Percentiles rank a stretch among this genome's conserved stretches.
Conservation (phyloP, 1,140 invertebrate species). For the Dolichoris vasculosae region DNA sequence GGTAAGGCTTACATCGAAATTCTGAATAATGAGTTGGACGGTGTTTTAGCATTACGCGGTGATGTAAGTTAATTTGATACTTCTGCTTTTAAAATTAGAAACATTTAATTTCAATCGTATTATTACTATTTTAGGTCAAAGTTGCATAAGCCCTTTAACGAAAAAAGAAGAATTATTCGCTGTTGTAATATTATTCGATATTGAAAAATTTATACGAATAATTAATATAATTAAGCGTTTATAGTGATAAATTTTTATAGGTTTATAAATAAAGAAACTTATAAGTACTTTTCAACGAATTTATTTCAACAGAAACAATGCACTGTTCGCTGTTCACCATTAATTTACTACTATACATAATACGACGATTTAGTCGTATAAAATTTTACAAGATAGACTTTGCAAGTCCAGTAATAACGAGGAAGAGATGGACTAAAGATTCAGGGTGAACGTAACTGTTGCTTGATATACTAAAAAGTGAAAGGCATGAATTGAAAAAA, state of each 20-base stretch:
- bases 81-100: background rate
- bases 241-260: background rate
- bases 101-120: background rate
- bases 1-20: constrained; percentile 77
- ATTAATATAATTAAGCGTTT: background rate
- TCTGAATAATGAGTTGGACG: constrained; percentile 73
- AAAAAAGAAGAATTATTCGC: background rate
- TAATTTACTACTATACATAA: constrained; percentile 73
- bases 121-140: constrained; percentile 25
- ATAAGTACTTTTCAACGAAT: constrained; percentile 67
- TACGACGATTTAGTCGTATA: constrained; percentile 68
- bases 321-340: constrained; percentile 72
- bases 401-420: constrained; percentile 58
- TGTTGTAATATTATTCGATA: background rate
- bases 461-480: constrained; percentile 25
- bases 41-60: constrained; percentile 80
- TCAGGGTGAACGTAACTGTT: constrained; percentile 49
- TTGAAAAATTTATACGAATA: background rate
- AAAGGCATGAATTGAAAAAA: constrained; percentile 34
- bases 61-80: constrained; percentile 52
- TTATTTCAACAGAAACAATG: constrained; percentile 75
- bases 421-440: constrained; percentile 51
- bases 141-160: background rate
- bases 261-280: constrained; percentile 18
- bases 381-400: constrained; percentile 71